Conservation (phyloP, 2,888 invertebrate species). For the Sceliomorpha sp. region DNA sequence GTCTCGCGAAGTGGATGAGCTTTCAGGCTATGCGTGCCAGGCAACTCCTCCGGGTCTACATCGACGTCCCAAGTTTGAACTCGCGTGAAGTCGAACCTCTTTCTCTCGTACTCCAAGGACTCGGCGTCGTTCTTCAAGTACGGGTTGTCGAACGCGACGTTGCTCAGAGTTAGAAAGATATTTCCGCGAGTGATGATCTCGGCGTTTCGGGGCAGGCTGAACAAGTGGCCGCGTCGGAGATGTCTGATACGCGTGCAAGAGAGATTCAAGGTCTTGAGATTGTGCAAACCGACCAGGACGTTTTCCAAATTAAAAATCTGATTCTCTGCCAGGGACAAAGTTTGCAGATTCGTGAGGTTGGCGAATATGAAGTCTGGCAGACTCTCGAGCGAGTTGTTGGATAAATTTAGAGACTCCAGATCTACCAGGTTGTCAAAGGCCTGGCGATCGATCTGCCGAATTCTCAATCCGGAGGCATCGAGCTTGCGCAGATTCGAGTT, state of each 20-base stretch:
- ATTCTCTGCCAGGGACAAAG: conserved; percentile 61
- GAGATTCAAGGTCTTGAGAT: conserved; percentile 61
- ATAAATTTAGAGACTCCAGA: conserved; percentile 57
- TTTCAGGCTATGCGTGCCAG: conserved; percentile 14
- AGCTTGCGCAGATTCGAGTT: conserved; percentile 19
- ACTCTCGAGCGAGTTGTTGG: conserved; percentile 57
- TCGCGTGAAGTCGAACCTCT: conserved; percentile 17
- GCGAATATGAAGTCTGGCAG: conserved; percentile 64
- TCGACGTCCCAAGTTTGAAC: conserved; percentile 7
- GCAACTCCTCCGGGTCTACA: conserved; percentile 25
- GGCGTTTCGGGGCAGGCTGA: conserved; percentile 57
- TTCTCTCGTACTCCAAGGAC: conserved; percentile 38
- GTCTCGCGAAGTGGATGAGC: conserved; percentile 27
- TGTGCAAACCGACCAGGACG: conserved; percentile 62
- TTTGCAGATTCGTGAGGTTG: conserved; percentile 59
- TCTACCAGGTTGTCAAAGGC: conserved; percentile 56
- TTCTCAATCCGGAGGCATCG: conserved; percentile 56
- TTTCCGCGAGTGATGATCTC: conserved; percentile 60
- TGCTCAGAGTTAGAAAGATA: conserved; percentile 61
- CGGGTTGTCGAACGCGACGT: conserved; percentile 60
- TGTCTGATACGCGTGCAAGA: conserved; percentile 62
- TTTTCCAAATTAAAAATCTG: conserved; percentile 53
- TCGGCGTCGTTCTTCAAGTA: conserved; percentile 55
- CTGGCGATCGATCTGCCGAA: conserved; percentile 53
- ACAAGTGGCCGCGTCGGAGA: conserved; percentile 60